Base-by-base conservation (phyloP, 37 sponge, comb jelly and placozoan species). In the Hexactinellida sp. region DNA sequence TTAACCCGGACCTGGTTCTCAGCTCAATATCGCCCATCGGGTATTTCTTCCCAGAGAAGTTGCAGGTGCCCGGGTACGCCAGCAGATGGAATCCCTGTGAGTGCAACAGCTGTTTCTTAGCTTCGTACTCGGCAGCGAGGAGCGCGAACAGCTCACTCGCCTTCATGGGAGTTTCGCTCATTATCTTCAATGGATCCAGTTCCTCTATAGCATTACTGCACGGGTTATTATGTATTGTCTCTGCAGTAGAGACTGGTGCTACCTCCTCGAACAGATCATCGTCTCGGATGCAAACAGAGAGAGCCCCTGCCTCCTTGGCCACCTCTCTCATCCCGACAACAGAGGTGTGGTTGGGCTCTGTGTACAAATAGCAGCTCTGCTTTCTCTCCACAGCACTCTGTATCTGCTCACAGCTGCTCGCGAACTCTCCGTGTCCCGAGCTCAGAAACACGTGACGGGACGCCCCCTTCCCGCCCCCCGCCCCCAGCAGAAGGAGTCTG, bases 331-430 rank as follows among this genome's bases (percentile, higher is more conserved):
- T 90, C 0, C 97, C 97, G 28, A 96, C 88, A 38, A 96, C 97
- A 24, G 97, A 96, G 1, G 97, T 96, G 87, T 96, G 97, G 85
- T 93, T 92, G 87, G 92, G 92, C 36, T 92, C 92, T 0, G 93
- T 88, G 82, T 96, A 96, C 35, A 92, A 91, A 36, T 91, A 92
- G 32, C 93, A 55, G 83, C 94, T 96, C 7, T 82, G 23, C 7
- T 30, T 5, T 10, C 30, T 54, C 24, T 41, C 54, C 19, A 35
- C 37, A 21, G 38, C 71, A 3, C 87, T 55, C 24, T 63, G 37
- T 39, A 47, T 9, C 16, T 5, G 28, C 47, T 35, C 1, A 85
- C 47, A 34, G 28, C 30, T 85, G 3, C 28, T 30, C 24, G 0
- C 36, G 10, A 37, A 30, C 9, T 21, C 51, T 30, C 0, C 0